Conservation (phyloP, 2,888 invertebrate genomes). For the Hemaris fuciformis region DNA sequence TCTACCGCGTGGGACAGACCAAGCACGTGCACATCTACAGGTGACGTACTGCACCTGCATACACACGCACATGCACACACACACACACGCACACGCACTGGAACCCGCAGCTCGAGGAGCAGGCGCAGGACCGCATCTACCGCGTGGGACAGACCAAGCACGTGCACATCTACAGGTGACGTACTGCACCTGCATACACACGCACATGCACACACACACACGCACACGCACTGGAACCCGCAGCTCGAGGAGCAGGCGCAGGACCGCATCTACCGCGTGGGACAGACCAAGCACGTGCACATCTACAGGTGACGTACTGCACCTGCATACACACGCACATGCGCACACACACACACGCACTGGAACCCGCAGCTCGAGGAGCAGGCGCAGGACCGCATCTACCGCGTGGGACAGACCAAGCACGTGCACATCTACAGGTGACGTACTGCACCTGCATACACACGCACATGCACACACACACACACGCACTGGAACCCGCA, state of each 20-base stretch:
- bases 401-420: constrained; percentile 93
- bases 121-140: constrained; percentile 97
- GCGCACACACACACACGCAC: no score
- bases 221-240: constrained; percentile 99
- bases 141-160: constrained; percentile 92
- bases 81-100: constrained; percentile 98
- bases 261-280: constrained; percentile 95
- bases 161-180: constrained; percentile 91
- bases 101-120: constrained; percentile 97
- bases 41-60: no score
- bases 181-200: no score
- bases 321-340: background rate
- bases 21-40: constrained; percentile 91
- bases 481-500: constrained; percentile 99
- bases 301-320: constrained; percentile 92
- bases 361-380: constrained; percentile 98
- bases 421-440: constrained; percentile 92
- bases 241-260: constrained; percentile 97
- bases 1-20: constrained; percentile 94
- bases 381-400: constrained; percentile 97
- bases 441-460: no score
- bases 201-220: no score
- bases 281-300: constrained; percentile 90
- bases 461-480: no score
- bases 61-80: background rate